These are phyloP conservation scores for Ctenosaura bakeri DNA, from an alignment of 2,797 vertebrate genomes.

Conservation along the genomic window DNA sequence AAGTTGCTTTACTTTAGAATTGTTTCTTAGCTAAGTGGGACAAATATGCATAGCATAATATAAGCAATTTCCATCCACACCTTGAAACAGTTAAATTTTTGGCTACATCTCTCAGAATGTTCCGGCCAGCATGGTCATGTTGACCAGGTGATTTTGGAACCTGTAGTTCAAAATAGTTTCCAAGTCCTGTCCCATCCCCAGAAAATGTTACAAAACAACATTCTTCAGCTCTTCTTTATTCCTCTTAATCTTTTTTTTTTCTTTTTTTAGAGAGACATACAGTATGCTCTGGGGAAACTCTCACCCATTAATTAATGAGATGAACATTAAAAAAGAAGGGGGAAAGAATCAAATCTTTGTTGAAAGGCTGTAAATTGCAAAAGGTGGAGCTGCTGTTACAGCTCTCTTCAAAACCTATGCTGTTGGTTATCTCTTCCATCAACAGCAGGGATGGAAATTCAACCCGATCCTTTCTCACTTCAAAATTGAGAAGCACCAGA, in stretches of 20 bases:
- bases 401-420: slow-evolving; percentile 37
- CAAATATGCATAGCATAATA: slow-evolving; percentile 5
- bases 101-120: too few species aligned
- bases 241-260: not conserved
- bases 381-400: slow-evolving; percentile 26
- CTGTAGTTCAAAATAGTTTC: not conserved
- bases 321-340: slow-evolving; percentile 44
- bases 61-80: slow-evolving; percentile 11
- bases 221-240: slow-evolving; percentile 30
- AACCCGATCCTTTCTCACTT: slow-evolving; percentile 57
- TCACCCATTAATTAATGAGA: slow-evolving; percentile 69
- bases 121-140: not conserved
- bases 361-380: slow-evolving; percentile 63
- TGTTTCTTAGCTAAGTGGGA: not conserved
- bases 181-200: not conserved
- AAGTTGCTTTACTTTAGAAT: not conserved
- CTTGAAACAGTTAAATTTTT: slow-evolving; percentile 15
- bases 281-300: slow-evolving; percentile 61
- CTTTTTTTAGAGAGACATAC: not conserved
- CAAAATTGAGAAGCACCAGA: slow-evolving; percentile 54
- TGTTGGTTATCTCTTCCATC: slow-evolving; percentile 39
- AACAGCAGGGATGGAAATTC: slow-evolving; percentile 37
- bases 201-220: slow-evolving; percentile 46
- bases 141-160: not conserved
- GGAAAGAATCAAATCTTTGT: slow-evolving; percentile 39